phyloP scores from a whole-genome alignment of 2,113 vertebrate species.

The Synodontis membranacea region DNA sequence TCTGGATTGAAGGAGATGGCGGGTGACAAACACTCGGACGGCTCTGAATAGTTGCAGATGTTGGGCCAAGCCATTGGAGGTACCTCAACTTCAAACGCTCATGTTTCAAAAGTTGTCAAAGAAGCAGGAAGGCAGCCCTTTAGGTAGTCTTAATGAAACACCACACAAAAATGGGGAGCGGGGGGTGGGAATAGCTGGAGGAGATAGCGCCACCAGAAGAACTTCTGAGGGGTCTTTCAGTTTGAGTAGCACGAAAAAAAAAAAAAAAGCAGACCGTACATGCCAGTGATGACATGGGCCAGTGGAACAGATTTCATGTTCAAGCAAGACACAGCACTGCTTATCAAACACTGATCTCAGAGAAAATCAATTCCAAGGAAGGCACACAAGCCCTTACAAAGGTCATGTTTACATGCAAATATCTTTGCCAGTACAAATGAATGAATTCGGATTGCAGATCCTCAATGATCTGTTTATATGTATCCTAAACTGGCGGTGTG shows the following conservation, averaged over 20 bases:
- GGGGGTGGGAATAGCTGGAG: neutral
- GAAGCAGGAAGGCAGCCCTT: neutral
- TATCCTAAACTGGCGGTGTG: neutral
- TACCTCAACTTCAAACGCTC: conserved; percentile 28
- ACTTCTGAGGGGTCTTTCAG: conserved; percentile 8
- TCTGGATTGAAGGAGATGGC: conserved; percentile 34
- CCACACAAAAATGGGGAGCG: neutral
- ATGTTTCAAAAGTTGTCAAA: conserved; percentile 32
- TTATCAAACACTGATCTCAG: neutral
- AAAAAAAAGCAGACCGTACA: neutral
- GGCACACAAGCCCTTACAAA: neutral
- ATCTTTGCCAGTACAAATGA: neutral
- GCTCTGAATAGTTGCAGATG: conserved; percentile 36
- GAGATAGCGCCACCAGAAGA: neutral
- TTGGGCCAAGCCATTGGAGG: neutral
- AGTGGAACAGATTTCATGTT: neutral
- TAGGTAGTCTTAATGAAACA: neutral
- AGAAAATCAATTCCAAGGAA: neutral
- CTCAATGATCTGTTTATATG: neutral
- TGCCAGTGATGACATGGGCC: neutral
- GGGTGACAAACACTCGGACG: conserved; percentile 24
- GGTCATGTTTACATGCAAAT: neutral
- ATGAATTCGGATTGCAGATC: neutral
- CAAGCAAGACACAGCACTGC: neutral
- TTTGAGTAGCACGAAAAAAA: neutral